Evolutionary conservation across 2,888 invertebrate species (phyloP).

Genomic region (Ormyrus pomaceus): DNA sequence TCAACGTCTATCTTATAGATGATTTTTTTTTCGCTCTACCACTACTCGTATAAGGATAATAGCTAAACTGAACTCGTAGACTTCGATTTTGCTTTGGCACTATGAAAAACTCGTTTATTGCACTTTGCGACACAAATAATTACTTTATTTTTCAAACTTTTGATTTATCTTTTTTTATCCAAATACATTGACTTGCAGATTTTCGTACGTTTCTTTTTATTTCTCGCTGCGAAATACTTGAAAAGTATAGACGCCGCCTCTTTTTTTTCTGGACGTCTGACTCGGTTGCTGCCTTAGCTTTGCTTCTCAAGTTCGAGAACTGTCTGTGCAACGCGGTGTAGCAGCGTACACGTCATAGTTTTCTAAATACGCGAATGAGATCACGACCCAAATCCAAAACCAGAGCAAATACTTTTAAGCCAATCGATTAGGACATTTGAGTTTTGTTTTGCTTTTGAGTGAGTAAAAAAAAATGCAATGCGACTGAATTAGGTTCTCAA

Average conservation of each 20-base stretch:
- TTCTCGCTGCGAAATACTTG: conserved; percentile 52
- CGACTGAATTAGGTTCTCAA: conserved; percentile 52
- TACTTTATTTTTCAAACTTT: conserved; percentile 52
- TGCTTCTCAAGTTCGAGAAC: conserved; percentile 46
- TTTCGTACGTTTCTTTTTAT: conserved; percentile 19
- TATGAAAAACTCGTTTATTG: conserved; percentile 58
- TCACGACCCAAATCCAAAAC: conserved; percentile 58
- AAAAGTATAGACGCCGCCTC: conserved; percentile 38
- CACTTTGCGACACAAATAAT: conserved; percentile 57
- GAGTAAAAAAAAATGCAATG: conserved; percentile 51
- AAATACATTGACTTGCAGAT: conserved; percentile 50
- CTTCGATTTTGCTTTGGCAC: conserved; percentile 58
- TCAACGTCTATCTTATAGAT: conserved; percentile 53
- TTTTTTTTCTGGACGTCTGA: conserved; percentile 46
- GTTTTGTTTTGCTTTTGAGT: conserved; percentile 37
- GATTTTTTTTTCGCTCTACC: conserved; percentile 53
- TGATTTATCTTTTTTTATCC: conserved; percentile 42
- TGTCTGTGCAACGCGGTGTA: conserved; percentile 51
- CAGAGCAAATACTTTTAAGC: conserved; percentile 55
- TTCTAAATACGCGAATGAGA: conserved; percentile 59
- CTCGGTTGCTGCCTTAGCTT: conserved; percentile 25
- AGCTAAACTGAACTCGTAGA: conserved; percentile 58
- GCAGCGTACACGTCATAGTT: conserved; percentile 56
- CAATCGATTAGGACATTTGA: conserved; percentile 53
- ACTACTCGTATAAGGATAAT: conserved; percentile 56